phyloP scores from a whole-genome alignment of 2,888 invertebrate species.

The Eudemis profundana region DNA sequence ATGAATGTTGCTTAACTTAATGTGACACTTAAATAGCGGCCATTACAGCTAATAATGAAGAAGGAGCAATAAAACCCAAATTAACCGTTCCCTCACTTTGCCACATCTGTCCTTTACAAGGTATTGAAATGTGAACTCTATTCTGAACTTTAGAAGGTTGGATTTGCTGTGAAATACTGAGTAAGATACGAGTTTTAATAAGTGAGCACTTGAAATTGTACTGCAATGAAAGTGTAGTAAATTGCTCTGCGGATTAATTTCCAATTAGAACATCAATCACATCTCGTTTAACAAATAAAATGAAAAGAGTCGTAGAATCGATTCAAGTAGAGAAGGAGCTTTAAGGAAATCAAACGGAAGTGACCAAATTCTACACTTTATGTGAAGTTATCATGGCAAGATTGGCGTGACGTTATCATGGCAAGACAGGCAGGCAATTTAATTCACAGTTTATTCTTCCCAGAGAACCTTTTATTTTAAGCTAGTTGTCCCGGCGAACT shows the following conservation, averaged over 20 bases:
- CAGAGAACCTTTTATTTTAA: too few relatives aligned
- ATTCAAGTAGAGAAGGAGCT: too few relatives aligned
- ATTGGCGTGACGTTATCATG: too few relatives aligned
- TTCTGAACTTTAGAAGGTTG: not conserved
- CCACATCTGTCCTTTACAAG: not conserved
- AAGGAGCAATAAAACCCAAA: slow-evolving; percentile 19
- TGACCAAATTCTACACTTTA: too few relatives aligned
- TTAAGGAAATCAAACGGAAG: too few relatives aligned
- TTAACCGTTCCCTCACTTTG: not conserved
- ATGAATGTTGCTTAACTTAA: slow-evolving; percentile 22
- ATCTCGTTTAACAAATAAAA: slow-evolving; percentile 1
- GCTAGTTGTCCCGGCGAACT: too few relatives aligned
- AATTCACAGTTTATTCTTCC: too few relatives aligned
- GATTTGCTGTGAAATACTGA: not conserved
- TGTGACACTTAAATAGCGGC: slow-evolving; percentile 27
- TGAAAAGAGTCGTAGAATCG: not conserved
- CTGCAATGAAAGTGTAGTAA: slow-evolving; percentile 5
- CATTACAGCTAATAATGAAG: slow-evolving; percentile 32
- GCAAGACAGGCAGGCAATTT: too few relatives aligned
- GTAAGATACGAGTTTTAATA: not conserved
- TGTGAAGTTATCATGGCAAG: too few relatives aligned
- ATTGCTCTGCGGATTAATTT: slow-evolving; percentile 9
- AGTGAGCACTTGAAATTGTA: not conserved
- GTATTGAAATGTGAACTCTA: not conserved
- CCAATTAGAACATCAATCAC: slow-evolving; percentile 31